Conservation (phyloP, 2,888 invertebrate species). For the Protonemura montana region DNA sequence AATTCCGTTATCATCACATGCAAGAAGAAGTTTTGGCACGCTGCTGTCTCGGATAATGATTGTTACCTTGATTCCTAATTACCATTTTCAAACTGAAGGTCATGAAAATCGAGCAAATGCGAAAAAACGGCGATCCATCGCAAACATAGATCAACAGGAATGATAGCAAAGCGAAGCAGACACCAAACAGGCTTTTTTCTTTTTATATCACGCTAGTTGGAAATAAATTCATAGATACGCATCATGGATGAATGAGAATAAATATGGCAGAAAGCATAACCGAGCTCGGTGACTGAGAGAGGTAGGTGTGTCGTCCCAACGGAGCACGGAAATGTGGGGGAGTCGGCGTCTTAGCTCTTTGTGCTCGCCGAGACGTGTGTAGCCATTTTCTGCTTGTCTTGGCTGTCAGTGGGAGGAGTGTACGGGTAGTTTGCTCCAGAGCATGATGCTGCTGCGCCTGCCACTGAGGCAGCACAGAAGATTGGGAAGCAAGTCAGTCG, state of each 20-base stretch:
- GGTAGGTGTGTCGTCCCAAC: neutral
- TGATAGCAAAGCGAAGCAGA: neutral
- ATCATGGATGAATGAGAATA: neutral
- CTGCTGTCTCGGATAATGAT: neutral
- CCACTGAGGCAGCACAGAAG: neutral
- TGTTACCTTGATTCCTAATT: neutral
- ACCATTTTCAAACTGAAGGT: neutral
- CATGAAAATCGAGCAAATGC: neutral
- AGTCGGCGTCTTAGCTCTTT: neutral
- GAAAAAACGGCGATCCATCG: neutral
- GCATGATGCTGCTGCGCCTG: slow-evolving; percentile 1
- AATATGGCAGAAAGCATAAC: slow-evolving; percentile 4
- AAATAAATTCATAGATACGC: neutral
- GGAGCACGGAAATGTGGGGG: neutral
- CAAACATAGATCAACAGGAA: neutral
- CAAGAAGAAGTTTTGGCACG: neutral
- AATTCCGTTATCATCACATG: neutral
- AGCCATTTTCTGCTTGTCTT: slow-evolving; percentile 27
- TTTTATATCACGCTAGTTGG: neutral
- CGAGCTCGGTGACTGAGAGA: neutral
- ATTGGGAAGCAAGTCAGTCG: slow-evolving; percentile 17
- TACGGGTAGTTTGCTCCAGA: slow-evolving; percentile 20
- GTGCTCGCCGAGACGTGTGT: neutral
- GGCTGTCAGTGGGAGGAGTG: slow-evolving; percentile 26
- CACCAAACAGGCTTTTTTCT: neutral